A percentile compares a stretch with the other conserved stretches of the same genome.
Evolutionary conservation across 23 tunicate genomes (phyloP).

Genomic region (Botrylloides violaceus): DNA sequence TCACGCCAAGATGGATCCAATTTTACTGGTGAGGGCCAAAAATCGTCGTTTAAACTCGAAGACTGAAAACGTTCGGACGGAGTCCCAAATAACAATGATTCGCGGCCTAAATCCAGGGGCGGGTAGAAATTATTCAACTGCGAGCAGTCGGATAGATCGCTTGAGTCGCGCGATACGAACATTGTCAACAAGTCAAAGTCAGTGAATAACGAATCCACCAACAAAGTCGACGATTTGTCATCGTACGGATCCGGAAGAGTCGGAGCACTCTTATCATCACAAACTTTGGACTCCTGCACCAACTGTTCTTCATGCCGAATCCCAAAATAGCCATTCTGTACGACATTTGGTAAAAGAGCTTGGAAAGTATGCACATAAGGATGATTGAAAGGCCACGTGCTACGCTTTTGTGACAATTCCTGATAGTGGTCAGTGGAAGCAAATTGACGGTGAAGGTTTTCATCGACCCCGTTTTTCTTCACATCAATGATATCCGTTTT

Average conservation of each 20-base stretch:
- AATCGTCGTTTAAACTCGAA: background rate
- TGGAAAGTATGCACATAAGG: background rate
- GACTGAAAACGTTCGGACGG: background rate
- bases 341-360: background rate
- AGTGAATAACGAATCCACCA: constrained; percentile 25
- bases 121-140: background rate
- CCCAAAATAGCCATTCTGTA: constrained; percentile 15
- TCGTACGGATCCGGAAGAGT: background rate
- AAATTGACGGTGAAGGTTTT: background rate
- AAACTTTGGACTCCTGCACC: background rate
- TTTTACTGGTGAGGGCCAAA: background rate
- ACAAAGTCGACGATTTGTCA: constrained; percentile 9
- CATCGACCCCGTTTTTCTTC: background rate
- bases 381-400: background rate
- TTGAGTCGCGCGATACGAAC: background rate
- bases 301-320: background rate
- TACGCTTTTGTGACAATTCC: background rate
- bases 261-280: background rate
- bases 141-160: background rate
- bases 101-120: background rate
- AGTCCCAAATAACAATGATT: background rate
- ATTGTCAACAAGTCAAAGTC: constrained; percentile 6
- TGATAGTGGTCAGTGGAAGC: background rate
- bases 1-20: background rate
- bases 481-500: background rate